Conservation (phyloP, 1,140 invertebrate genomes). For the Phthorimaea operculella region DNA sequence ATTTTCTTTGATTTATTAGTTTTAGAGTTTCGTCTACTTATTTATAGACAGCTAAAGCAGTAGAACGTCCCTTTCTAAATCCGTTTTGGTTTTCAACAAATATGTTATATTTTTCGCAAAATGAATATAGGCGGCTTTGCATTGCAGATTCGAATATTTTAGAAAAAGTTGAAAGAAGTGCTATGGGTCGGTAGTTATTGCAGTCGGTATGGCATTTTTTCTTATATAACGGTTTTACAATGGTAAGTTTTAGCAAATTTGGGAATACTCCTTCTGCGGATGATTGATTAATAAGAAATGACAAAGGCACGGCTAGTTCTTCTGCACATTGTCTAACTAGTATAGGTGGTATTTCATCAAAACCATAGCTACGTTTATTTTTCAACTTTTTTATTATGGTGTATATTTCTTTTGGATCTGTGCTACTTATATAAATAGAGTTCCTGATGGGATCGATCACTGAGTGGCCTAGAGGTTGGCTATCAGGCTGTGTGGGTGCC, state of each 20-base stretch:
- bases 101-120: constrained; percentile 3
- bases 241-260: not conserved
- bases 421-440: not conserved
- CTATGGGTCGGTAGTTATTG: constrained; percentile 6
- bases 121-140: not conserved
- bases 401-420: not conserved
- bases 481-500: not conserved
- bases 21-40: constrained; percentile 2
- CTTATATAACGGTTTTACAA: constrained; percentile 4
- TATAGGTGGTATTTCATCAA: constrained; percentile 2
- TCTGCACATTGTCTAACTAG: constrained; percentile 6
- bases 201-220: not conserved
- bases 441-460: not conserved
- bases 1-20: constrained; percentile 3
- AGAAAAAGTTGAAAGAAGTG: constrained; percentile 1
- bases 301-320: constrained; percentile 1
- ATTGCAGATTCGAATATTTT: constrained; percentile 6
- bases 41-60: constrained; percentile 5
- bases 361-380: constrained; percentile 9
- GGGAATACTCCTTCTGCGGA: constrained; percentile 2
- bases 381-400: constrained; percentile 5
- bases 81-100: constrained; percentile 3
- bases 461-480: not conserved
- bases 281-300: constrained; percentile 1
- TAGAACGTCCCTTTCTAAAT: constrained; percentile 7